These are phyloP conservation scores for Liparis tanakae DNA, from an alignment of 2,797 vertebrate species.

Conservation along the genomic window DNA sequence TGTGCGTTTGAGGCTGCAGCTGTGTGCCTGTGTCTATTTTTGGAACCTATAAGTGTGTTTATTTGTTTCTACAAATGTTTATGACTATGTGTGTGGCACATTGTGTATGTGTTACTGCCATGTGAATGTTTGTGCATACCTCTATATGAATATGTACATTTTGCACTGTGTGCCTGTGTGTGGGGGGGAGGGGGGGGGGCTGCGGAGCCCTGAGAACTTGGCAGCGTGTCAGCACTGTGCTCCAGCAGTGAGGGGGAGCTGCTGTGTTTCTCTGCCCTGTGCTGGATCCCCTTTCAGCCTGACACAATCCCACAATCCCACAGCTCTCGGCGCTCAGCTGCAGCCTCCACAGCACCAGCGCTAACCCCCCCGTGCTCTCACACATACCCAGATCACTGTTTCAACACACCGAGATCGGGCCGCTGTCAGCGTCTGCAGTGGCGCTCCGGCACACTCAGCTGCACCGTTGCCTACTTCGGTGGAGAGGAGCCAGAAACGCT, in stretches of 20 bases:
- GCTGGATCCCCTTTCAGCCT: slow-evolving; percentile 71
- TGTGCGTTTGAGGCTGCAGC: slow-evolving; percentile 3
- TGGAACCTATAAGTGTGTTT: neutral
- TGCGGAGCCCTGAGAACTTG: slow-evolving; percentile 74
- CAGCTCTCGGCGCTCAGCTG: slow-evolving; percentile 61
- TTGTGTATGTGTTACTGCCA: slow-evolving; percentile 14
- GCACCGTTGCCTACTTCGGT: neutral
- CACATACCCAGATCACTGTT: slow-evolving; percentile 57
- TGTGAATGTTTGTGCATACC: slow-evolving; percentile 23
- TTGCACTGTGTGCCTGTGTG: slow-evolving; percentile 20
- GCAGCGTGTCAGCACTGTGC: slow-evolving; percentile 62
- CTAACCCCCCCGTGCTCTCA: slow-evolving; percentile 50
- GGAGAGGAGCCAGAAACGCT: slow-evolving; percentile 1
- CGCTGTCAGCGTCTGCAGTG: slow-evolving; percentile 33
- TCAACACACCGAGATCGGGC: slow-evolving; percentile 34
- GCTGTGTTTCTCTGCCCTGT: slow-evolving; percentile 68
- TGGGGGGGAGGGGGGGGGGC: slow-evolving; percentile 10
- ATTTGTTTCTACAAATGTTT: slow-evolving; percentile 19
- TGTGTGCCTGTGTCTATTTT: slow-evolving; percentile 19
- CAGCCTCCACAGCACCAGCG: slow-evolving; percentile 52
- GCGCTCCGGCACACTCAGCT: slow-evolving; percentile 8
- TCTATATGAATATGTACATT: slow-evolving; percentile 44
- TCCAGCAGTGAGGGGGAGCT: slow-evolving; percentile 75
- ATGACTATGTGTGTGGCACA: slow-evolving; percentile 18
- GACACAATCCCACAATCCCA: slow-evolving; percentile 73